Base-by-base conservation (phyloP, 2,113 vertebrate species). In the Chiloscyllium plagiosum region DNA sequence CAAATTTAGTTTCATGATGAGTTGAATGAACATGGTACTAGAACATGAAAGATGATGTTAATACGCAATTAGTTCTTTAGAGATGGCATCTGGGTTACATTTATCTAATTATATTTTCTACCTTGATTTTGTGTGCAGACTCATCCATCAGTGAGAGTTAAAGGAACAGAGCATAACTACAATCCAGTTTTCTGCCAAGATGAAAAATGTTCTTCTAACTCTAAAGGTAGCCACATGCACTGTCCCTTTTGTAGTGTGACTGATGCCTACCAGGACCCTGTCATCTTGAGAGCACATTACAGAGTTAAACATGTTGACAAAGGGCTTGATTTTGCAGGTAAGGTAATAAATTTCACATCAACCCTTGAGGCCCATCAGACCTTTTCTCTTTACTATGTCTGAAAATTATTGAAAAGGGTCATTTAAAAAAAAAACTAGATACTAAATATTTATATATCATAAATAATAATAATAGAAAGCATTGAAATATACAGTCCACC, bases 261-360 rank as follows among this genome's bases (percentile, higher is more conserved):
- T 0, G 96, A 97, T 96, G 96, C 96, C 15, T 97, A 96, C 94
- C 96, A 97, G 96, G 97, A 97, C 87, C 96, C 96, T 0, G 95
- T 97, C 94, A 96, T 97, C 96, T 96, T 96, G 13, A 95, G 96
- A 80, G 96, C 97, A 19, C 97, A 96, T 96, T 97, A 97, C 94
- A 96, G 97, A 47, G 96, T 97, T 95, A 97, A 97, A 80, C 97
- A 97, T 15, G 96, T 97, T 37, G 97, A 96, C 96, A 97, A 97
- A 96, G 96, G 96, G 92, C 97, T 97, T 68, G 96, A 97, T 87
- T 97, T 97, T 95, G 96, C 97, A 95, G 97, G 97, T 97, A 93
- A 66, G 66, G 26, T n/a, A 42, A n/a, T 68, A 29, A 69, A 69
- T 37, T 69, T 42, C 68, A 94, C 42, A 6, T 70, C 47, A 10